Evolutionary conservation across 2,797 vertebrate species (phyloP).

Genomic region (Todus mexicanus): DNA sequence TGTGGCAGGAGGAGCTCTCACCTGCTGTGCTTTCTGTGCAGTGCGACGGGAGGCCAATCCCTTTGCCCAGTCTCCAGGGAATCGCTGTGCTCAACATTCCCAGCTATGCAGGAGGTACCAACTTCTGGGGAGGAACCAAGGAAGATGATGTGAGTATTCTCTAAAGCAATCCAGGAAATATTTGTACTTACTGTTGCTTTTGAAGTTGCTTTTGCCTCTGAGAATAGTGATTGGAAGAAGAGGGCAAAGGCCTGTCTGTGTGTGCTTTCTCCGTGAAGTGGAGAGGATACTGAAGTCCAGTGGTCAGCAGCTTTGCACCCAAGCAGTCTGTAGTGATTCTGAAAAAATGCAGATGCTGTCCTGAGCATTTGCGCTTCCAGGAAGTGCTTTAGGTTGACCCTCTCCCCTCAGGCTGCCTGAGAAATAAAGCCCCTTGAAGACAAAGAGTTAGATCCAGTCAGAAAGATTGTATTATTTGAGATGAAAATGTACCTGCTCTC

Average conservation of each 20-base stretch:
- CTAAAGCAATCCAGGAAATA: background rate
- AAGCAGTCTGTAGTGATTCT: background rate
- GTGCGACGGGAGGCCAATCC: slow-evolving; percentile 93
- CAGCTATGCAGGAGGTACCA: slow-evolving; percentile 95
- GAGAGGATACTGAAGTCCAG: background rate
- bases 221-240: background rate
- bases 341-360: background rate
- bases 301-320: background rate
- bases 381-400: background rate
- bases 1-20: background rate
- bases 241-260: background rate
- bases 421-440: background rate
- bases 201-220: background rate
- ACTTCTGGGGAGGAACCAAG: slow-evolving; percentile 98
- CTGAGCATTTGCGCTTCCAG: background rate
- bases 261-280: background rate
- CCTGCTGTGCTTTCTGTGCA: slow-evolving; percentile 36
- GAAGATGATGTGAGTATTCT: slow-evolving; percentile 90
- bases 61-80: slow-evolving; percentile 93
- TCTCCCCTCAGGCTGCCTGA: background rate
- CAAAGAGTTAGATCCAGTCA: background rate
- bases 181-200: background rate
- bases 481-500: background rate
- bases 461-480: background rate
- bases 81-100: slow-evolving; percentile 97